phyloP scores from a whole-genome alignment of 2,797 vertebrate genomes.

The Gadopsis bispinosus region DNA sequence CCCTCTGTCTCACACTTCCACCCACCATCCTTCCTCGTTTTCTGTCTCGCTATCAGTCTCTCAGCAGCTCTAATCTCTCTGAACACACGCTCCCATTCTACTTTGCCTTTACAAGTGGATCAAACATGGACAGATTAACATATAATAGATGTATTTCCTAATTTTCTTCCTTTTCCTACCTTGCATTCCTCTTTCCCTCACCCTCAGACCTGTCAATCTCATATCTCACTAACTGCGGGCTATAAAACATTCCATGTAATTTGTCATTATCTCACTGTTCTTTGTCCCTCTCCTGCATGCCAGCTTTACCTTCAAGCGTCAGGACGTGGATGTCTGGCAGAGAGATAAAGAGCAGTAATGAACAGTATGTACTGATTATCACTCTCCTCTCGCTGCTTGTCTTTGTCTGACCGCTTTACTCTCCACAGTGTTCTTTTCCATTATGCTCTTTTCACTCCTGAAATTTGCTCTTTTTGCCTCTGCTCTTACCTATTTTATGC shows the following conservation, averaged over 20 bases:
- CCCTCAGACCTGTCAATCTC: conserved; percentile 7
- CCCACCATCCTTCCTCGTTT: conserved; percentile 56
- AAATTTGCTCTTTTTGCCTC: conserved; percentile 1
- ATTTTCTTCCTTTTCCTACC: not conserved
- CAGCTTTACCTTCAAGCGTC: not conserved
- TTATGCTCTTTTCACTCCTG: conserved; percentile 19
- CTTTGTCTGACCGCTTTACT: conserved; percentile 17
- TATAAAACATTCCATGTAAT: conserved; percentile 29
- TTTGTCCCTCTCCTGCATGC: not conserved
- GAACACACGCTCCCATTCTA: conserved; percentile 28
- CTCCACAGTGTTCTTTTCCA: conserved; percentile 18
- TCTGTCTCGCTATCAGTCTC: conserved; percentile 42
- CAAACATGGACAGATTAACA: conserved; percentile 10
- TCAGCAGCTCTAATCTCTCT: conserved; percentile 46
- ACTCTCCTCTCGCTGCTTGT: conserved; percentile 1
- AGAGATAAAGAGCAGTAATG: conserved; percentile 10
- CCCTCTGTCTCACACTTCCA: conserved; percentile 72
- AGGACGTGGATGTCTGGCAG: conserved; percentile 8
- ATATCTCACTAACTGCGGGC: conserved; percentile 3
- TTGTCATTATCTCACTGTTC: conserved; percentile 14
- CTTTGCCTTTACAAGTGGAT: conserved; percentile 28
- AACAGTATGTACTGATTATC: conserved; percentile 22
- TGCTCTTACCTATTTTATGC: conserved; percentile 14
- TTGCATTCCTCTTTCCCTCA: not conserved
- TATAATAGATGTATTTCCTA: conserved; percentile 4